These are phyloP conservation scores for Garrulus glandarius DNA, from an alignment of 2,797 vertebrate species.

Conservation along the genomic window DNA sequence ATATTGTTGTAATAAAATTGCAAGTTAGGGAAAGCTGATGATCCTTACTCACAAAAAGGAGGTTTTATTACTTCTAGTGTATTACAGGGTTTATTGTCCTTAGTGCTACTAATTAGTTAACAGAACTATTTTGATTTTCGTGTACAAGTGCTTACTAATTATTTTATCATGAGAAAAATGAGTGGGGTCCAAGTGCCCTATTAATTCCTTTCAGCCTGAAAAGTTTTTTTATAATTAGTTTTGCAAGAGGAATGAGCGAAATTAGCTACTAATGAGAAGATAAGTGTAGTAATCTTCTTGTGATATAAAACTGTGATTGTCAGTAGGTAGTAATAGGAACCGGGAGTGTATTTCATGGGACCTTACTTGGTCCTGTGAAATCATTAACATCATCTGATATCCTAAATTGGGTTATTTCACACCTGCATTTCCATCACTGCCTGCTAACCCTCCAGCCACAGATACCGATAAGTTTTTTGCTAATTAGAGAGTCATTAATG, in stretches of 20 bases:
- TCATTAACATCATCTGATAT: slow-evolving; percentile 69
- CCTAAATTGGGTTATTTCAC: slow-evolving; percentile 73
- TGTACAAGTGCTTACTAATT: slow-evolving; percentile 60
- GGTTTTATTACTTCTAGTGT: background rate
- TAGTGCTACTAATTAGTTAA: slow-evolving; percentile 64
- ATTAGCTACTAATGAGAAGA: slow-evolving; percentile 78
- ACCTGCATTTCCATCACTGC: slow-evolving; percentile 67
- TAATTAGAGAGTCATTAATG: slow-evolving; percentile 74
- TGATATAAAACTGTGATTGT: slow-evolving; percentile 69
- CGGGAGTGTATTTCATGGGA: slow-evolving; percentile 62
- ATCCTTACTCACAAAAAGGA: background rate
- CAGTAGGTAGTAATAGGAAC: slow-evolving; percentile 63
- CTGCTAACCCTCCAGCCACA: slow-evolving; percentile 67
- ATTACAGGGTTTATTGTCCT: slow-evolving; percentile 54
- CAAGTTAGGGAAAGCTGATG: background rate
- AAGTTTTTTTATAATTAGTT: slow-evolving; percentile 69
- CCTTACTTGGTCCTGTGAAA: slow-evolving; percentile 61
- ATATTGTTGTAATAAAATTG: background rate
- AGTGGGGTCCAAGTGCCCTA: slow-evolving; percentile 67
- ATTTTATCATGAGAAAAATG: slow-evolving; percentile 62
- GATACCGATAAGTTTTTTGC: slow-evolving; percentile 66
- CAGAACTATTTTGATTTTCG: slow-evolving; percentile 60
- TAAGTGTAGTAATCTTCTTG: slow-evolving; percentile 73
- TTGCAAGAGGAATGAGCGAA: slow-evolving; percentile 70
- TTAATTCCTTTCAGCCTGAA: slow-evolving; percentile 73